Evolutionary conservation across 2,888 invertebrate genomes (phyloP), one percentile per base, ranked within the genome.

Genomic region (Lathronympha strigana): DNA sequence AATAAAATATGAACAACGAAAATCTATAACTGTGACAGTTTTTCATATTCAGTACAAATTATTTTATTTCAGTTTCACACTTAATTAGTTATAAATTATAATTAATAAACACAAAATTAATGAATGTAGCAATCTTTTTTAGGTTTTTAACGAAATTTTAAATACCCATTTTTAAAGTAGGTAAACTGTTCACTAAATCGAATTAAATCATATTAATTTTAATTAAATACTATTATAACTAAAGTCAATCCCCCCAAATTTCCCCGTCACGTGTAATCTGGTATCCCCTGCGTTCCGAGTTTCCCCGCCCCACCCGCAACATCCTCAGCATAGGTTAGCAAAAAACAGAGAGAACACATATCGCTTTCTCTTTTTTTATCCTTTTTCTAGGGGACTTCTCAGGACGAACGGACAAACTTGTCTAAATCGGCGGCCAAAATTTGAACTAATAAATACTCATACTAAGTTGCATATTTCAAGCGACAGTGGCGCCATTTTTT

Each of bases 361-460:
- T 75, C 69, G 69, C 80, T 81, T 72, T 83, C 81, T 78, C 82
- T 78, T 82, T 82, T 80, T 81, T 77, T 73, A 76, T 82, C 81
- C 81, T 80, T 79, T 80, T 77, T 77, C 79, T 77, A 63, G 68
- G 64, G 69, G 71, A 67, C 69, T 63, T 63, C 66, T 67, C 73
- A 74, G 68, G 72, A 72, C 70, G 71, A 72, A 67, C 67, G 53
- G 23, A 47, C 58, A 64, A 72, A 69, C 73, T 72, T 73, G 72
- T 69, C 68, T 33, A 67, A 43, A 36, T 21, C 43, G 15, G 28
- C 40, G 58, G 58, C 38, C 53, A 47, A 67, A 40, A 28, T 19
- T 31, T n/a, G 45, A 66, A 66, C 53, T 54, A 47, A 54, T 21
- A 38, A 9, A n/a, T 6, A 3, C n/a, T 8, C 38, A 19, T 51